Evolutionary conservation across 1,140 invertebrate genomes (phyloP), one percentile per base, ranked within the genome.

Genomic region (Conus betulinus): DNA sequence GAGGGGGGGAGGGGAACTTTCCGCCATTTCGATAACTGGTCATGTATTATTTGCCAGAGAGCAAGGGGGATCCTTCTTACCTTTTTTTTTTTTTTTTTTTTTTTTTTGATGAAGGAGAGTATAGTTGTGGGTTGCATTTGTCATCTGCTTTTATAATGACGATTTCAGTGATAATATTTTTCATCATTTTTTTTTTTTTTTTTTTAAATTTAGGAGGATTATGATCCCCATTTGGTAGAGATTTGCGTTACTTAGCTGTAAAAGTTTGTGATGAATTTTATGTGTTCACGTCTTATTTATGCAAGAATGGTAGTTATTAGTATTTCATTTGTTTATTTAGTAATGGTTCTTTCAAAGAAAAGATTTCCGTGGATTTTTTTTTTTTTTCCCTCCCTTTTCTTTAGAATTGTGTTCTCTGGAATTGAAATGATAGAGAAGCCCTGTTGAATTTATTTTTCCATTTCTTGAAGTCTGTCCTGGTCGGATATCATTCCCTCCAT

Each of bases 101-200:
- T 71, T 71, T 71, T 71, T 71, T n/a, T 71, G 20, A 23, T 71
- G n/a, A 71, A 7, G 67, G 67, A 71, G 67, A 71, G 67, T 7
- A 71, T 71, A 71, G 67, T 71, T 27, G 4, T 84, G 82, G 82
- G 82, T 84, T 84, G 82, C 82, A 84, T 84, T 84, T 84, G 53
- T 63, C 82, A 63, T 84, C 82, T 63, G 82, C 82, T 84, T 84
- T 63, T 84, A 63, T 39, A 23, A 63, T 84, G 7, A 15, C 7
- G 15, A 67, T 25, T 84, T 20, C 39, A 81, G 39, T 53, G 82
- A 60, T 23, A 84, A 27, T n/a, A 63, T 57, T 63, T 63, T 53
- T 63, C 15, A 81, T 53, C 51, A 81, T 81, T 3, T 10, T 11
- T 81, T 81, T 81, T 53, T 39, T 63, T 84, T 53, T 39, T 39